A percentile compares a stretch with the other conserved stretches of the same genome.
Conservation (phyloP, 1,140 invertebrate species). For the Drosophila willistoni region DNA sequence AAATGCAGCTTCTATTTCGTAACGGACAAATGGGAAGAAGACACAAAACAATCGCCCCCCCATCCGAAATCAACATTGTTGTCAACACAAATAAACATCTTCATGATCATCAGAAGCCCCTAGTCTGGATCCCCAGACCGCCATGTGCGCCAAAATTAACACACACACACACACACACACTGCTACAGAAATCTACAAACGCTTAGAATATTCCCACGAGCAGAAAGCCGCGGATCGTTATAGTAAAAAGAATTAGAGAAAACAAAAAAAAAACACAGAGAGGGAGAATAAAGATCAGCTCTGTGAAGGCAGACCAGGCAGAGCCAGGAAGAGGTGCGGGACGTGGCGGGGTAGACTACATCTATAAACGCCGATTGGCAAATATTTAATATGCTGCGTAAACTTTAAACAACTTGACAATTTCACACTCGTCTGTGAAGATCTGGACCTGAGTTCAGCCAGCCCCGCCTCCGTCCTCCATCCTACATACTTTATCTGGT, state of each 20-base stretch:
- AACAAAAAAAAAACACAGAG: slow-evolving; percentile 40
- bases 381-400: slow-evolving; percentile 81
- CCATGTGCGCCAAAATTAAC: slow-evolving; percentile 23
- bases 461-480: neutral
- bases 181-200: slow-evolving; percentile 22
- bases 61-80: slow-evolving; percentile 54
- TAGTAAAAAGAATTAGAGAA: slow-evolving; percentile 61
- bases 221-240: slow-evolving; percentile 48
- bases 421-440: slow-evolving; percentile 78
- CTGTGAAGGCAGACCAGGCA: slow-evolving; percentile 27
- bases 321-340: slow-evolving; percentile 3
- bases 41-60: slow-evolving; percentile 1
- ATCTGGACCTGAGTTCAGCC: slow-evolving; percentile 36
- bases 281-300: slow-evolving; percentile 18
- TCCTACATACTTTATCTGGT: slow-evolving; percentile 4
- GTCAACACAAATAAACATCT: slow-evolving; percentile 78
- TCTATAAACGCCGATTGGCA: slow-evolving; percentile 81
- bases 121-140: slow-evolving; percentile 7
- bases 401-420: slow-evolving; percentile 81
- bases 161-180: slow-evolving; percentile 1
- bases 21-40: slow-evolving; percentile 53
- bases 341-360: slow-evolving; percentile 57
- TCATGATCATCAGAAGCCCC: slow-evolving; percentile 42
- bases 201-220: slow-evolving; percentile 74
- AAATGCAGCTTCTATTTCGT: slow-evolving; percentile 59